These are phyloP conservation scores for Heterocephalus glaber DNA, from an alignment of 2,113 vertebrate species.

Conservation along the genomic window DNA sequence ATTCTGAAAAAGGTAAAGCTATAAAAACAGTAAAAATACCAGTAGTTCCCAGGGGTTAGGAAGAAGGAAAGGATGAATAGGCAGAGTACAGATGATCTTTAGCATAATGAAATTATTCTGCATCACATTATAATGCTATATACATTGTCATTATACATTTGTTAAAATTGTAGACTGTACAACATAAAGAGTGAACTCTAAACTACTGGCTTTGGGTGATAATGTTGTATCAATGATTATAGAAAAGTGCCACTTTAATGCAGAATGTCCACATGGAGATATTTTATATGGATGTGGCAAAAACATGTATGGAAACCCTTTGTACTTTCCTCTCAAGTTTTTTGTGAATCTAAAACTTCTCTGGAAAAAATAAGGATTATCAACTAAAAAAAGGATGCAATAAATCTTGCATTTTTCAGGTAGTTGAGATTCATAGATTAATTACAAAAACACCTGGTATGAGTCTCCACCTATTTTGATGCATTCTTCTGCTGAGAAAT, in stretches of 20 bases:
- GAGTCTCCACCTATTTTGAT: not conserved
- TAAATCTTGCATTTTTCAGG: not conserved
- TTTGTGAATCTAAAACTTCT: not conserved
- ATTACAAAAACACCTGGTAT: not conserved
- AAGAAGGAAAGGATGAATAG: not conserved
- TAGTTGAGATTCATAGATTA: not conserved
- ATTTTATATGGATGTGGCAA: not conserved
- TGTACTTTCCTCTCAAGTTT: not conserved
- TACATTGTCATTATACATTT: not conserved
- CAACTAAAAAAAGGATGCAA: not conserved
- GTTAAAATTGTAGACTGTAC: not conserved
- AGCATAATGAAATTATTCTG: not conserved
- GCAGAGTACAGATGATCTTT: not conserved
- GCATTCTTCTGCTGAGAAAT: not conserved
- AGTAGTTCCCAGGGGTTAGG: not conserved
- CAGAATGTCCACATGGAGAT: not conserved
- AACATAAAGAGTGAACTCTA: not conserved
- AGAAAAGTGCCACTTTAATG: not conserved
- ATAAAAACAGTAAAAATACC: not conserved
- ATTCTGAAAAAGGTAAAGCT: not conserved
- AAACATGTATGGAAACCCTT: not conserved
- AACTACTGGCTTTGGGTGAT: not conserved
- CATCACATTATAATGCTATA: not conserved
- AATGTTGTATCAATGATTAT: not conserved
- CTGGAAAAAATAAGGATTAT: not conserved